Percentiles rank a stretch among this genome's conserved stretches.
Evolutionary conservation across 2,797 vertebrate species (phyloP).

Genomic region (Anolis apletophallus): DNA sequence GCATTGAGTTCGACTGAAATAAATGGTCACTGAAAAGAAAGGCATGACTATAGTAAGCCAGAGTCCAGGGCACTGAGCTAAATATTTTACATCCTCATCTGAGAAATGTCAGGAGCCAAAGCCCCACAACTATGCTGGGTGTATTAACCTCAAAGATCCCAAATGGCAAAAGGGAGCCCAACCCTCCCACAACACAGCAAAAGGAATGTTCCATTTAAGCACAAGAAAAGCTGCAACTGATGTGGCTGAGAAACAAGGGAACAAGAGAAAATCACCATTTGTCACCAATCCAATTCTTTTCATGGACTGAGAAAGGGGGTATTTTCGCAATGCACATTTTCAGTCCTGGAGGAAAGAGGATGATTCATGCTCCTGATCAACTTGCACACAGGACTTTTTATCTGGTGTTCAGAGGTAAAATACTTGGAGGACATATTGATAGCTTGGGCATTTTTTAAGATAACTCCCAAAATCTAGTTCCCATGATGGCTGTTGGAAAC

Average conservation of each 20-base stretch:
- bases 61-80: neutral
- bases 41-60: constrained; percentile 7
- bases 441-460: no score
- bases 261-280: neutral
- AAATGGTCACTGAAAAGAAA: constrained; percentile 12
- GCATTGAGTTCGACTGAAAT: constrained; percentile 19
- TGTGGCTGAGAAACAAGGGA: neutral
- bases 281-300: neutral
- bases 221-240: neutral
- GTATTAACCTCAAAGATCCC: neutral
- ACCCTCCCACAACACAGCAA: neutral
- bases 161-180: neutral
- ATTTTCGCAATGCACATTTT: neutral
- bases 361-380: neutral
- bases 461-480: no score
- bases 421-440: neutral
- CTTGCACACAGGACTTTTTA: neutral
- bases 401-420: neutral
- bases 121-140: neutral
- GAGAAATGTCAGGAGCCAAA: neutral
- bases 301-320: neutral
- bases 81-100: constrained; percentile 1
- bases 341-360: neutral
- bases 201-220: neutral
- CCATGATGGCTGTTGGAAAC: no score